A percentile compares a stretch with the other conserved stretches of the same genome.
phyloP scores from a whole-genome alignment of 2,888 invertebrate genomes.

The Brassicogethes aeneus region DNA sequence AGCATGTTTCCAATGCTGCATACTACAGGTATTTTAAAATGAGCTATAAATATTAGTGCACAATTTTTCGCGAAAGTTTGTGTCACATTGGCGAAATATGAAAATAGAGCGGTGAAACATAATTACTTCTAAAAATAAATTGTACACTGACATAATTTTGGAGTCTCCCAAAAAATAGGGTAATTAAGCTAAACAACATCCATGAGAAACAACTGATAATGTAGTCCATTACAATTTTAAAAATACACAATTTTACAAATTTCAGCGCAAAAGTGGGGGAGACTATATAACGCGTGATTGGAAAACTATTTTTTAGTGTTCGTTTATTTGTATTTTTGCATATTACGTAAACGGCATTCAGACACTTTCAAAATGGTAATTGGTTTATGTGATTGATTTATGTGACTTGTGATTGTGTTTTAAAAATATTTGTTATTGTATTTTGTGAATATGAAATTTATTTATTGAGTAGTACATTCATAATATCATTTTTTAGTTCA shows the following conservation, averaged over 20 bases:
- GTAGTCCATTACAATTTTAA: neutral
- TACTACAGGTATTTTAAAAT: no score
- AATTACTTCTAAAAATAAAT: neutral
- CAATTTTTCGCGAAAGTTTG: no score
- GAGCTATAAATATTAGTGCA: no score
- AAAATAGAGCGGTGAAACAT: neutral
- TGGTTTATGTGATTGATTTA: no score
- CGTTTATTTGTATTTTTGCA: neutral
- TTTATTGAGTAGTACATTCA: neutral
- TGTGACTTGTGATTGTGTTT: neutral
- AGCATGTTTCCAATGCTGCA: no score
- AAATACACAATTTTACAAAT: neutral
- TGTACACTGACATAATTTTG: neutral
- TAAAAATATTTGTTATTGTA: neutral
- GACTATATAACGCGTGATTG: neutral
- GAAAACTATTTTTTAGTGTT: neutral
- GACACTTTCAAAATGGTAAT: neutral
- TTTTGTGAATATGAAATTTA: constrained; percentile 1
- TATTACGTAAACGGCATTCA: constrained; percentile 9
- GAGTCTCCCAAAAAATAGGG: neutral
- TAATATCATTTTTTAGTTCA: no score
- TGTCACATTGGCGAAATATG: no score
- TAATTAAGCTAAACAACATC: neutral
- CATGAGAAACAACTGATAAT: neutral
- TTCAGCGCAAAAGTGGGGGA: neutral